Percentiles rank a stretch among this genome's conserved stretches.
These are phyloP conservation scores for Ditula angustiorana DNA, from an alignment of 2,888 invertebrate genomes.

Conservation along the genomic window DNA sequence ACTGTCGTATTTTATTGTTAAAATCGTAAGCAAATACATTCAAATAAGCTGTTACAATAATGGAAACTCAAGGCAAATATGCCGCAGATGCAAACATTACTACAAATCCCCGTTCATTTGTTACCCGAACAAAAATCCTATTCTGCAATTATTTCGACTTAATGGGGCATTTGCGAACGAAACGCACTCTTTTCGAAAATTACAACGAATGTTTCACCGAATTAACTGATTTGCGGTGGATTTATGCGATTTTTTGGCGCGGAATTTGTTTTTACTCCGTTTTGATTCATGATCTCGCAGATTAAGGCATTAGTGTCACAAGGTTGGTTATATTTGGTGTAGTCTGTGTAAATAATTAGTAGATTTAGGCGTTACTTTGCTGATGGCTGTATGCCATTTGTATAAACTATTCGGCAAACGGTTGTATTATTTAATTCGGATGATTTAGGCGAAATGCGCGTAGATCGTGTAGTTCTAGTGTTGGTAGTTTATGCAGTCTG, in stretches of 20 bases:
- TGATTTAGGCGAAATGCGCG: too few relatives aligned
- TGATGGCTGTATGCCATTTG: too few relatives aligned
- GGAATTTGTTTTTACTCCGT: constrained; percentile 25
- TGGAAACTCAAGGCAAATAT: constrained; percentile 5
- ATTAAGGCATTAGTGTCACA: constrained; percentile 12
- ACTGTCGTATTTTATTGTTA: not conserved
- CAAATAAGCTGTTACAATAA: not conserved
- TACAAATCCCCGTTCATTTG: constrained; percentile 45
- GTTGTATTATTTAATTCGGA: too few relatives aligned
- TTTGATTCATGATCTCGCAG: constrained; percentile 23
- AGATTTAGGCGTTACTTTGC: too few relatives aligned
- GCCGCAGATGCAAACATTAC: constrained; percentile 24
- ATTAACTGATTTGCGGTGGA: constrained; percentile 53
- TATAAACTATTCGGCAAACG: too few relatives aligned
- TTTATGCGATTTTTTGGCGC: constrained; percentile 49
- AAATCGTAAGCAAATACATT: not conserved
- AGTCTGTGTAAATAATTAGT: too few relatives aligned
- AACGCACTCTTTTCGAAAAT: constrained; percentile 60
- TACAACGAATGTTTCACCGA: constrained; percentile 50
- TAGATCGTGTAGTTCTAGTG: too few relatives aligned
- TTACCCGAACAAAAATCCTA: constrained; percentile 49
- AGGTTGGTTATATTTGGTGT: too few relatives aligned
- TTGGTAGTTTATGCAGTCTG: too few relatives aligned
- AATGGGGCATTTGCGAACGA: constrained; percentile 56
- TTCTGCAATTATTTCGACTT: constrained; percentile 58